These are phyloP conservation scores for Cochlearius cochlearius DNA, from an alignment of 2,113 vertebrate genomes.

Conservation along the genomic window DNA sequence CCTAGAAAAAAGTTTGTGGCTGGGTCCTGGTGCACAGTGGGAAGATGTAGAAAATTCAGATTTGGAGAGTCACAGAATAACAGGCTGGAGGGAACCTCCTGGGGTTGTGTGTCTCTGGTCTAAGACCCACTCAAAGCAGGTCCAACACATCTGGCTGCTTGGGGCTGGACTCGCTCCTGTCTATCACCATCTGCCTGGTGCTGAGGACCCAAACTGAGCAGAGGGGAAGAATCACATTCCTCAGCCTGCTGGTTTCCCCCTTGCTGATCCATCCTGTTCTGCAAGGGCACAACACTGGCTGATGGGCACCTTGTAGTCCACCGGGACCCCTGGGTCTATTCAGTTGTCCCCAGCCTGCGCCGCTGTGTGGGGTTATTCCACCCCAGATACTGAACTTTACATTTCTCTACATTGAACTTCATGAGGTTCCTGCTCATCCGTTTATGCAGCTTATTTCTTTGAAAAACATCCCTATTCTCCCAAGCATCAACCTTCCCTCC, in stretches of 20 bases:
- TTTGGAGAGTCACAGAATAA: not conserved
- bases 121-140: not conserved
- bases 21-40: not conserved
- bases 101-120: not conserved
- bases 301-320: accelerated
- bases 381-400: not conserved
- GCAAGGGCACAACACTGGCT: not conserved
- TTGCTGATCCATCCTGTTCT: not conserved
- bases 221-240: not conserved
- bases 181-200: not conserved
- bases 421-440: not conserved
- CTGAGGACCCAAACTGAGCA: not conserved
- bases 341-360: not conserved
- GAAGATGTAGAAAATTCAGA: not conserved
- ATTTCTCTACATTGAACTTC: not conserved
- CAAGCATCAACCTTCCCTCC: not conserved
- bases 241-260: not conserved
- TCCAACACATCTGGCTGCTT: not conserved
- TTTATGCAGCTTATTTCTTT: not conserved
- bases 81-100: not conserved
- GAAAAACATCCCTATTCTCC: not conserved
- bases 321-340: not conserved
- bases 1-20: not conserved
- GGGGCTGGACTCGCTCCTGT: not conserved
- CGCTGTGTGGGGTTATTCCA: not conserved